Base-by-base conservation (phyloP, 2,113 vertebrate genomes). In the Oplegnathus fasciatus region DNA sequence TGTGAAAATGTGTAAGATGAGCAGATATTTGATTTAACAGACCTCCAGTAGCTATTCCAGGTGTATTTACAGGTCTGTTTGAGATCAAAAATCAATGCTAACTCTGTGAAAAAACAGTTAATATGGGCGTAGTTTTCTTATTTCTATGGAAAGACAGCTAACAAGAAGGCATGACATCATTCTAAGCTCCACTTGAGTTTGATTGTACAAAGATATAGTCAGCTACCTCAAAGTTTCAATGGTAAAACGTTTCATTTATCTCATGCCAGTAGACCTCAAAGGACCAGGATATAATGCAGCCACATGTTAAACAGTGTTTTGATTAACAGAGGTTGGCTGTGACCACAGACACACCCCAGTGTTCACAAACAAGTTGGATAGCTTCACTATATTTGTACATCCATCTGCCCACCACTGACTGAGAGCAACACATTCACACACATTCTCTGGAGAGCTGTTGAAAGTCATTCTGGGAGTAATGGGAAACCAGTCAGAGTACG, bases 301-400 rank as follows among this genome's bases (percentile, higher is more conserved):
- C 66, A 34, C 73, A 82, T 48, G 55, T 57, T 76, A 52, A 78
- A 52, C 69, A 55, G 24, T 76, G 83, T 74, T 86, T 82, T 60
- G 85, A 88, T 86, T 78, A 72, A 15, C 44, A 10, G 78, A 86
- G 58, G 74, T 58, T 32, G 34, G 46, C 71, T 32, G 71, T 44
- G 68, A 84, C 88, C 85, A 32, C 85, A 62, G 85, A 88, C 86
- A 80, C 60, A 14, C 88, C 84, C 68, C 24, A 3, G 26, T 11
- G 28, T 4, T 87, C 24, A 72, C 82, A 88, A 88, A 88, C 86
- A 86, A 66, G 73, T 64, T 28, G 26, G 44, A 89, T 60, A 34
- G 65, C 68, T 67, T 65, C 5, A 26, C 62, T 69, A 24, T 85
- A 75, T 85, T 80, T 81, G 76, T 71, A 10, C 13, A 7, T 80